Evolutionary conservation across 2,113 vertebrate genomes (phyloP).

Genomic region (Mionectes macconnelli): DNA sequence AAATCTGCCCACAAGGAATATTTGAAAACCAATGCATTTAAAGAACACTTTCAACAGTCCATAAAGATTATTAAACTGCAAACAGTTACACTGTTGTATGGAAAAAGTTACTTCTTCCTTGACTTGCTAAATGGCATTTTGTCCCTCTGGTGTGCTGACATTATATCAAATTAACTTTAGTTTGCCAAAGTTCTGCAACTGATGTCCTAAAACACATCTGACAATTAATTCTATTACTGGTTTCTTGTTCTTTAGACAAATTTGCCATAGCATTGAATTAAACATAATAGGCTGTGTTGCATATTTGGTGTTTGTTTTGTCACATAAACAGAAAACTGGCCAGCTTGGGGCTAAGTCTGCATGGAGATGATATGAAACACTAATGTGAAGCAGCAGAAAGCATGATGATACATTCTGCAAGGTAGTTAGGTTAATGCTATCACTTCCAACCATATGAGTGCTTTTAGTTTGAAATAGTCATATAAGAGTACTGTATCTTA

Average conservation of each 20-base stretch:
- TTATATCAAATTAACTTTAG: background rate
- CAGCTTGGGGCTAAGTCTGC: conserved; percentile 34
- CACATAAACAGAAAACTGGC: background rate
- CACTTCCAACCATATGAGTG: background rate
- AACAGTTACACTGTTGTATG: background rate
- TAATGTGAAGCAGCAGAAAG: background rate
- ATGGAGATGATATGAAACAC: background rate
- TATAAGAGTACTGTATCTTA: background rate
- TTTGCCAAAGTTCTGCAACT: background rate
- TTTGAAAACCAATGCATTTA: background rate
- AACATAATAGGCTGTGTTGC: background rate
- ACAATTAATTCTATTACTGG: background rate
- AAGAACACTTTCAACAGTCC: background rate
- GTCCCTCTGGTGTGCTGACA: background rate
- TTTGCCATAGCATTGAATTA: background rate
- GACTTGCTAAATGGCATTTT: background rate
- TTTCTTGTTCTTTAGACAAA: background rate
- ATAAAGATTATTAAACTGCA: background rate
- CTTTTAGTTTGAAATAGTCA: background rate
- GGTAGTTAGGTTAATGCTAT: background rate
- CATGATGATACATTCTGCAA: background rate
- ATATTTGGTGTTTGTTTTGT: background rate
- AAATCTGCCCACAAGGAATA: background rate
- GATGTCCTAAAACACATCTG: background rate
- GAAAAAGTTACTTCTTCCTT: background rate